Percentiles rank a stretch among this genome's conserved stretches.
Evolutionary conservation across 1,140 invertebrate species (phyloP).

Genomic region (Probaryconus sp.): DNA sequence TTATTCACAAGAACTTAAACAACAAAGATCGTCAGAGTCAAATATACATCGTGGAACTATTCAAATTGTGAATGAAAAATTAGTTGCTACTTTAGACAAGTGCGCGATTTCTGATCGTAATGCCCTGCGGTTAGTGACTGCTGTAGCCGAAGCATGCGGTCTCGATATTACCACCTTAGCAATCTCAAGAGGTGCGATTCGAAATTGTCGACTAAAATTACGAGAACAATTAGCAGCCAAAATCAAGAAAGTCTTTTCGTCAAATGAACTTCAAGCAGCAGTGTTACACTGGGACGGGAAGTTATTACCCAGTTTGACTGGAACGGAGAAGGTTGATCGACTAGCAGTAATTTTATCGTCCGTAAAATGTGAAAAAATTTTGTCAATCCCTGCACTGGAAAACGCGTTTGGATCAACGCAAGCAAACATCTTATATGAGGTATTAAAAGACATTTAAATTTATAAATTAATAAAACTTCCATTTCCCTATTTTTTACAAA

Average conservation of each 20-base stretch:
- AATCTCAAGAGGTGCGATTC: not conserved
- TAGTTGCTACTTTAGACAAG: too few species aligned
- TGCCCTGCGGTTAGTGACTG: slow-evolving; percentile 20
- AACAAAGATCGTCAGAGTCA: not conserved
- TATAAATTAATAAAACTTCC: too few species aligned
- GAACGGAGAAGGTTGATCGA: not conserved
- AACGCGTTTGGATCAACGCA: too few species aligned
- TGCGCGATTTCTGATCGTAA: too few species aligned
- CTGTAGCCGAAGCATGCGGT: slow-evolving; percentile 6
- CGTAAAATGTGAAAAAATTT: too few species aligned
- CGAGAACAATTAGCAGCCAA: not conserved
- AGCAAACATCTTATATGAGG: too few species aligned
- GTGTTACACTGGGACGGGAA: too few species aligned
- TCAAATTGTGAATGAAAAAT: too few species aligned
- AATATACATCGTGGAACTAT: too few species aligned
- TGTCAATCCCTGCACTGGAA: too few species aligned
- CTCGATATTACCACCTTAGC: not conserved
- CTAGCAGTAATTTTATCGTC: not conserved
- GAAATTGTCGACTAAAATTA: not conserved
- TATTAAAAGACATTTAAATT: too few species aligned
- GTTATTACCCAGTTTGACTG: not conserved
- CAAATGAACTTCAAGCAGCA: not conserved
- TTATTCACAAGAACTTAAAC: not conserved
- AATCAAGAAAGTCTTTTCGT: not conserved
- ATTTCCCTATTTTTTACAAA: too few species aligned